phyloP scores from a whole-genome alignment of 23 tunicate genomes.

The Oikopleura albicans region DNA sequence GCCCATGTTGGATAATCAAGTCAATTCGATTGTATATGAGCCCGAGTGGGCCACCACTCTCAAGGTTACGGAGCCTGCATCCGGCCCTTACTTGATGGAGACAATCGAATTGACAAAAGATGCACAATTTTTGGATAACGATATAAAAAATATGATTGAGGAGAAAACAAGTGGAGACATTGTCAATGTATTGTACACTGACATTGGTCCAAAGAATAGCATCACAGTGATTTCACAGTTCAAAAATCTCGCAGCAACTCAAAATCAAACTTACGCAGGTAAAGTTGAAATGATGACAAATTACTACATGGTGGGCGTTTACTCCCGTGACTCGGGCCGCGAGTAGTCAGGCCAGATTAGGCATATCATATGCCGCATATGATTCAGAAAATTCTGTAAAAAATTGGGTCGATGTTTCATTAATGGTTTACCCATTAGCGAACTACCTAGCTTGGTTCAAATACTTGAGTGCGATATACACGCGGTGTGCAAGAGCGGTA shows the following conservation, averaged over 20 bases:
- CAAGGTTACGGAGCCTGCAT: not conserved
- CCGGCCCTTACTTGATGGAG: not conserved
- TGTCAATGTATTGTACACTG: not conserved
- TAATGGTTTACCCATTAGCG: too few species aligned
- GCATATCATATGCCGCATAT: too few species aligned
- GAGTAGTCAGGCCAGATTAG: too few species aligned
- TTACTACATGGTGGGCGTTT: too few species aligned
- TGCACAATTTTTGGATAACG: not conserved
- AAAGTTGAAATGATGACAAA: too few species aligned
- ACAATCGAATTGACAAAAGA: not conserved
- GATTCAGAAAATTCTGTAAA: too few species aligned
- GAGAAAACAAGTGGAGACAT: not conserved
- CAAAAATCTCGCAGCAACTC: not conserved
- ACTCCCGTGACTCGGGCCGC: too few species aligned
- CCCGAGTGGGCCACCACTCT: not conserved
- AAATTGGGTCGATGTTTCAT: too few species aligned
- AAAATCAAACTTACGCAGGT: not conserved
- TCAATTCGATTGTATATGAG: slow-evolving; percentile 12
- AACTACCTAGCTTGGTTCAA: too few species aligned
- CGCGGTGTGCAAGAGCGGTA: too few species aligned
- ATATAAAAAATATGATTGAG: not conserved
- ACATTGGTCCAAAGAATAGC: not conserved
- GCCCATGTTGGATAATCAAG: slow-evolving; percentile 6
- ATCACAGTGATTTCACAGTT: not conserved
- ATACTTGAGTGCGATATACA: too few species aligned